These are phyloP conservation scores for Eucidaris tribuloides DNA, from an alignment of 35 echinoderm and acorn worm genomes.

Conservation along the genomic window DNA sequence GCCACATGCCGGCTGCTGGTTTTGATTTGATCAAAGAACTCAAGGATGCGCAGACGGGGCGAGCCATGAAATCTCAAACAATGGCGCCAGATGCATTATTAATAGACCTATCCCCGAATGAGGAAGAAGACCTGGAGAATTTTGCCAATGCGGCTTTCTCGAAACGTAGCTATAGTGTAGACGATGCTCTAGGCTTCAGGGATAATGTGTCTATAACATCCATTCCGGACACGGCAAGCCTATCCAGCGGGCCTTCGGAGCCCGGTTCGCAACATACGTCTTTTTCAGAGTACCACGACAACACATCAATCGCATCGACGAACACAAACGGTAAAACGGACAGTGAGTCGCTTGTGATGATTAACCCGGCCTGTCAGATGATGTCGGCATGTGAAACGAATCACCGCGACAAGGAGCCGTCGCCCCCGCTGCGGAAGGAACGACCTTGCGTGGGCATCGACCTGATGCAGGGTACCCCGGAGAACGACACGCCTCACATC, in stretches of 20 bases:
- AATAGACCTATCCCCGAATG: constrained; percentile 9
- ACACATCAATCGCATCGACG: neutral
- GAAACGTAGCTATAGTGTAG: constrained; percentile 48
- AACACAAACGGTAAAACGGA: neutral
- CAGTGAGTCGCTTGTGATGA: constrained; percentile 10
- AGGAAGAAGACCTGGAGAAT: constrained; percentile 4
- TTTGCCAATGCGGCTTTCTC: constrained; percentile 10
- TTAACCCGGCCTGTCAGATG: constrained; percentile 28
- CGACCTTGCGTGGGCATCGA: constrained; percentile 41
- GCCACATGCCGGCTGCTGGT: neutral
- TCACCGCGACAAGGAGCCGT: neutral
- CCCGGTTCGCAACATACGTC: neutral
- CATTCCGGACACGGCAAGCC: constrained; percentile 28
- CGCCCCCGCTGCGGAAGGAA: neutral
- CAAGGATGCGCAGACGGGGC: neutral
- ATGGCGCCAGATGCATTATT: constrained; percentile 1
- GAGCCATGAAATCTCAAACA: neutral
- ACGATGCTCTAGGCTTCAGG: constrained; percentile 27
- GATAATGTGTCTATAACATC: constrained; percentile 35
- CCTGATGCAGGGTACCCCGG: constrained; percentile 64
- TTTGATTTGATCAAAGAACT: constrained; percentile 56
- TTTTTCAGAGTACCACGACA: constrained; percentile 26
- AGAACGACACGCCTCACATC: constrained; percentile 2
- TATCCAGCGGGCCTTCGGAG: neutral
- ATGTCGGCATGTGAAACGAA: neutral